Base-by-base conservation (phyloP, 2,888 invertebrate species). In the Serrognathus titanus region DNA sequence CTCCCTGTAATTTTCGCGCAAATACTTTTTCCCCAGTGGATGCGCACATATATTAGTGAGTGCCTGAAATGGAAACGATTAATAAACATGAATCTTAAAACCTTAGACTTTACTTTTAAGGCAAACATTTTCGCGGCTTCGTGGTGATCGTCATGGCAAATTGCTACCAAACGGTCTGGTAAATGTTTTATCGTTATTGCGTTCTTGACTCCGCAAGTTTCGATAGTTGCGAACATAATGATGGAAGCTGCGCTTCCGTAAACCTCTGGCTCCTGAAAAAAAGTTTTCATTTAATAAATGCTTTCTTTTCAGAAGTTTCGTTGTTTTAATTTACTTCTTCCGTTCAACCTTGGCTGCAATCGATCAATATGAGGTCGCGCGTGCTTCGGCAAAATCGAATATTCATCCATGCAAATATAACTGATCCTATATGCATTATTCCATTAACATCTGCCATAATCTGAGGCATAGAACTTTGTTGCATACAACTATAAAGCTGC, bases 221-320 rank as follows among this genome's bases (percentile, higher is more conserved):
- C 69, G 41, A 73, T 68, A 1, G 77, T 76, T 37, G 74, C 72
- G 53, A 71, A 75, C 71, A 76, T 71, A 36, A 77, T 63, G 1
- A 71, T 71, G 37, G 71, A 64, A 11, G 71, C 73, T 4, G 75
- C 75, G 43, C 66, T 66, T 16, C 69, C 68, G 48, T 71, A 69
- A 16, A 76, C 53, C 37, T 69, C 65, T 12, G 60, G 54, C n/a
- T 66, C 59, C 74, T 64, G 31, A 31, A 61, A 56, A 16, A 35
- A 16, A 58, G 4, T 20, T 4, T 4, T 20, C 20, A 20, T 2
- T 20, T 20, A 20, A 20, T 20, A 4, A 20, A 20, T 20, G 20
- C 20, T 20, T 20, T n/a, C n/a, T n/a, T n/a, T n/a, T n/a, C n/a
- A n/a, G n/a, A n/a, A n/a, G 20, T 20, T 35, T 7, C 9, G 37